Evolutionary conservation across 1,140 invertebrate genomes (phyloP).

Genomic region (Cecropterus lyciades): DNA sequence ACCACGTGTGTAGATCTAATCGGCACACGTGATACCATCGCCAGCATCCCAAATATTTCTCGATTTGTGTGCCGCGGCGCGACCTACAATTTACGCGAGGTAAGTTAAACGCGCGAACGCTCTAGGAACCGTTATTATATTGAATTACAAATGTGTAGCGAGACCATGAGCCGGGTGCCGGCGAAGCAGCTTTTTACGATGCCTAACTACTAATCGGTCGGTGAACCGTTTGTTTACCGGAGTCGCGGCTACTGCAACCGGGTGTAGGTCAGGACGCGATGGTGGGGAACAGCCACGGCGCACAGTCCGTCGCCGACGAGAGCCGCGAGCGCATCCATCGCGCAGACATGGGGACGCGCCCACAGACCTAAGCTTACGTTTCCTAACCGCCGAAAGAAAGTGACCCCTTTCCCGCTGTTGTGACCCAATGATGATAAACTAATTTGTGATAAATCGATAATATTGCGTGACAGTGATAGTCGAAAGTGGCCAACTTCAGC

Average conservation of each 20-base stretch:
- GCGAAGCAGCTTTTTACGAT: conserved; percentile 53
- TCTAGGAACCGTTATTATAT: conserved; percentile 71
- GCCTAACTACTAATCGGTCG: conserved; percentile 70
- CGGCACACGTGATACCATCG: conserved; percentile 42
- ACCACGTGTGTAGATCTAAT: conserved; percentile 13
- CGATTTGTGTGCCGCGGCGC: conserved; percentile 51
- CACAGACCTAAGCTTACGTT: conserved; percentile 43
- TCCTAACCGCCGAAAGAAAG: conserved; percentile 53
- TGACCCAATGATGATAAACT: conserved; percentile 61
- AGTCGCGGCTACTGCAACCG: conserved; percentile 53
- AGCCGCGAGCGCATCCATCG: conserved; percentile 60
- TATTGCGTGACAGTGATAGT: conserved; percentile 56
- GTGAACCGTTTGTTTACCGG: conserved; percentile 82
- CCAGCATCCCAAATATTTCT: conserved; percentile 45
- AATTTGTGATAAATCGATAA: conserved; percentile 49
- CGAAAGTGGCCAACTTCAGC: conserved; percentile 60
- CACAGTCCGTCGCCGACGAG: conserved; percentile 63
- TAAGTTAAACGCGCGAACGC: conserved; percentile 59
- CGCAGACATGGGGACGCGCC: conserved; percentile 59
- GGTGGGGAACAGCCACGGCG: conserved; percentile 53
- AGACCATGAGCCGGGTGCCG: conserved; percentile 48
- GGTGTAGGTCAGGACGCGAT: conserved; percentile 71
- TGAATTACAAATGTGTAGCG: conserved; percentile 72
- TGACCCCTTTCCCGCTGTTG: conserved; percentile 60
- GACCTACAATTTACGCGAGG: conserved; percentile 59